Evolutionary conservation across 2,888 invertebrate species (phyloP).

Genomic region (Latrodectus hesperus): DNA sequence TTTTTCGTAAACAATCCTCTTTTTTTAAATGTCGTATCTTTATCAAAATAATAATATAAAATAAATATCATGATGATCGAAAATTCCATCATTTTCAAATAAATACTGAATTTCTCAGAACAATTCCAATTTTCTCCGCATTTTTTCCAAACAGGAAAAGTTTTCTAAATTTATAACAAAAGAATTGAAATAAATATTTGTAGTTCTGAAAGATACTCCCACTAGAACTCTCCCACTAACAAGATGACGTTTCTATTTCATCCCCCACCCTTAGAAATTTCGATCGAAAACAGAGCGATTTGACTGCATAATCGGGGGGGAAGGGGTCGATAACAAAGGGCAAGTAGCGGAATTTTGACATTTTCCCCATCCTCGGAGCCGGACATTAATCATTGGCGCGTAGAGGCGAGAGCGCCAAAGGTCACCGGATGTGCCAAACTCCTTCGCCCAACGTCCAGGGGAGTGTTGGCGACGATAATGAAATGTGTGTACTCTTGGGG

Average conservation of each 20-base stretch:
- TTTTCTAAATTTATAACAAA: too few species aligned
- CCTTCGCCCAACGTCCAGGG: neutral
- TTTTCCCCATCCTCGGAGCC: neutral
- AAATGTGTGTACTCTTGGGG: neutral
- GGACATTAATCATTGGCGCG: constrained; percentile 32
- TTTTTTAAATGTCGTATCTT: too few species aligned
- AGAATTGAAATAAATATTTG: too few species aligned
- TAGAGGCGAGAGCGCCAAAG: neutral
- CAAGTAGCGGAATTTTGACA: constrained; percentile 5
- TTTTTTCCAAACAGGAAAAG: too few species aligned
- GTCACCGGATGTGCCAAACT: constrained; percentile 17
- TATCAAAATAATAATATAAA: too few species aligned
- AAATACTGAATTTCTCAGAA: too few species aligned
- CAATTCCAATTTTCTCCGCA: too few species aligned
- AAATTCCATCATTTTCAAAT: too few species aligned
- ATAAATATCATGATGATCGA: too few species aligned
- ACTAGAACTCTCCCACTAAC: neutral
- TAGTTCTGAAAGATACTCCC: too few species aligned
- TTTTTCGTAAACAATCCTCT: too few species aligned
- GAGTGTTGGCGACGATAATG: neutral
- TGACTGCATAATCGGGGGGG: constrained; percentile 1
- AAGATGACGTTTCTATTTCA: neutral
- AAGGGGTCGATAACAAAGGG: constrained; percentile 5
- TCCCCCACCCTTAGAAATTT: neutral
- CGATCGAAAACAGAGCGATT: neutral